A percentile compares a stretch with the other conserved stretches of the same genome.
Evolutionary conservation across 2,113 vertebrate genomes (phyloP).

Genomic region (Larimichthys polyactis): DNA sequence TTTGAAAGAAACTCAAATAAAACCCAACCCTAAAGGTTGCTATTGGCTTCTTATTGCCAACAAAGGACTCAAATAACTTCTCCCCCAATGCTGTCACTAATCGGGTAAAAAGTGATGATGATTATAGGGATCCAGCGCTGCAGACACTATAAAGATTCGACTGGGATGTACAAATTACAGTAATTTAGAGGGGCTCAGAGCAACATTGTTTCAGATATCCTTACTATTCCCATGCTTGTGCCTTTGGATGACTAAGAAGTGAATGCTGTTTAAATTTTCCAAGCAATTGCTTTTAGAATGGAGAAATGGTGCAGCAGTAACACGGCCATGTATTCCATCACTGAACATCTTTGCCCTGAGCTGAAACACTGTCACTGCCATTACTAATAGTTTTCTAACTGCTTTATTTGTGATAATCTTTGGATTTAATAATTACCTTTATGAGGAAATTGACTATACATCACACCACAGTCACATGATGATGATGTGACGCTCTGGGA

Average conservation of each 20-base stretch:
- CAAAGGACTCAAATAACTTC: slow-evolving; percentile 3
- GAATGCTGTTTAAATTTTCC: slow-evolving; percentile 40
- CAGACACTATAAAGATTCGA: slow-evolving; percentile 22
- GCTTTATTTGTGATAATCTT: neutral
- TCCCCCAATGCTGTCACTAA: neutral
- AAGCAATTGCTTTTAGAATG: slow-evolving; percentile 24
- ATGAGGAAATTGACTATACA: slow-evolving; percentile 25
- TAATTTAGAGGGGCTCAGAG: slow-evolving; percentile 43
- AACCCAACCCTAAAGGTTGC: neutral
- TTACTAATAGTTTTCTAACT: neutral
- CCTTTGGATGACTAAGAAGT: slow-evolving; percentile 27
- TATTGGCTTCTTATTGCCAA: neutral
- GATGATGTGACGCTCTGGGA: neutral
- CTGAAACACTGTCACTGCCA: neutral
- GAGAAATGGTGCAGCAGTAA: slow-evolving; percentile 31
- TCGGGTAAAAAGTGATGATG: slow-evolving; percentile 29
- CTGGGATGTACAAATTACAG: slow-evolving; percentile 42
- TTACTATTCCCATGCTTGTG: neutral
- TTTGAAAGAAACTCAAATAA: neutral
- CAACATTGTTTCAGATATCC: slow-evolving; percentile 31
- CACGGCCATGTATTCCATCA: slow-evolving; percentile 8
- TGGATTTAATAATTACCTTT: slow-evolving; percentile 21
- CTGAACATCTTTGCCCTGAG: slow-evolving; percentile 24
- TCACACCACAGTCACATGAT: neutral
- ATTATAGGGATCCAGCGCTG: slow-evolving; percentile 25